Percentiles rank a stretch among this genome's conserved stretches.
These are phyloP conservation scores for Sinotaia quadrata DNA, from an alignment of 2,888 invertebrate genomes.

Conservation along the genomic window DNA sequence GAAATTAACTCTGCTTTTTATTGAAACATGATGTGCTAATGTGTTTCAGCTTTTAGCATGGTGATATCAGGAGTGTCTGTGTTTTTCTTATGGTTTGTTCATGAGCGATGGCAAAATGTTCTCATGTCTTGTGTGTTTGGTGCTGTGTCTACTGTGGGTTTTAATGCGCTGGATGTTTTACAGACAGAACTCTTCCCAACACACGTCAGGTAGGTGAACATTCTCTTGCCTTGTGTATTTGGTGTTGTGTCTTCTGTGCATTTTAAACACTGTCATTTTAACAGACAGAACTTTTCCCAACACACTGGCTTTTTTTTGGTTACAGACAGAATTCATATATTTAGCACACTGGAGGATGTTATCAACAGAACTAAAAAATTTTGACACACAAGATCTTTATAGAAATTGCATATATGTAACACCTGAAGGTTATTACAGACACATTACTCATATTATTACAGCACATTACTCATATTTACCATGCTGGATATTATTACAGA, in stretches of 20 bases:
- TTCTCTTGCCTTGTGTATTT: background rate
- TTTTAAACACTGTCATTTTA: background rate
- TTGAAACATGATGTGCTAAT: background rate
- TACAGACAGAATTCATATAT: too few relatives aligned
- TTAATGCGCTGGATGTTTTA: slow-evolving; percentile 86
- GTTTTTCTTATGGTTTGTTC: slow-evolving; percentile 67
- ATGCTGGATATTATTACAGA: too few relatives aligned
- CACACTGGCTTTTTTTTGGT: too few relatives aligned
- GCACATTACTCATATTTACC: too few relatives aligned
- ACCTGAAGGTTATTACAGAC: too few relatives aligned
- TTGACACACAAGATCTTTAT: too few relatives aligned
- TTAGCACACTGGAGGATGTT: too few relatives aligned
- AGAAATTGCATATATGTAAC: too few relatives aligned
- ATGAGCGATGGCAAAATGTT: slow-evolving; percentile 59
- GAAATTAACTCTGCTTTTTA: too few relatives aligned
- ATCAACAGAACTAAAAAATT: too few relatives aligned
- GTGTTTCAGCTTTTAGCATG: slow-evolving; percentile 65
- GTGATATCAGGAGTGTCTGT: slow-evolving; percentile 66
- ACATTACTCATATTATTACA: too few relatives aligned
- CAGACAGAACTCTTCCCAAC: slow-evolving; percentile 95
- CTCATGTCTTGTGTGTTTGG: slow-evolving; percentile 71
- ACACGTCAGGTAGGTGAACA: slow-evolving; percentile 80
- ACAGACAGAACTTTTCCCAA: too few relatives aligned
- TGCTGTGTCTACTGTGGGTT: slow-evolving; percentile 72
- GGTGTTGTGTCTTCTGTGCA: background rate